Evolutionary conservation across 2,888 invertebrate genomes (phyloP), one percentile per base, ranked within the genome.

Genomic region (Julus scandinavius): DNA sequence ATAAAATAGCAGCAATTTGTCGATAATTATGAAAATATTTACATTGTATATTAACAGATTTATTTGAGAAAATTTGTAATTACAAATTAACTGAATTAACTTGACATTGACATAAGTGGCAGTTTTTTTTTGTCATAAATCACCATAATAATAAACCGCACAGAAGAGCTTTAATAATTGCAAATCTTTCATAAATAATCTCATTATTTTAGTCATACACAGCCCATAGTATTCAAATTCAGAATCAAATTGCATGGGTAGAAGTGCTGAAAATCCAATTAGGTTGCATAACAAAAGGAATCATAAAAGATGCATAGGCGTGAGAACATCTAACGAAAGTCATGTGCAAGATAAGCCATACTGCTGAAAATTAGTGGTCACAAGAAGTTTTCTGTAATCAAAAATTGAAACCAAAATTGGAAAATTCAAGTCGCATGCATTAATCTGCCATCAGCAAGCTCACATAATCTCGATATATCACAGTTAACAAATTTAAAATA

Each of bases 1-100:
- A n/a, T 63, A 63, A n/a, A 63, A 63, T 63, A 63, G n/a, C 63
- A 63, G 63, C 5, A n/a, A 63, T n/a, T 63, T 63, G 17, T n/a
- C n/a, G n/a, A 63, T 63, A 63, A 63, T 1, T 63, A 63, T n/a
- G 6, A 63, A 63, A 63, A 63, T 63, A 63, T 63, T 17, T 63
- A 63, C 63, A 63, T 72, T 72, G 20, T 72, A n/a, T 9, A 72
- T n/a, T 72, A 2, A 4, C 6, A 72, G 11, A 72, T 72, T 20
- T 29, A 72, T 1, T 9, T 29, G 7, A 72, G 4, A 20, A 72
- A 72, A 29, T 29, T 72, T 72, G 72, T 29, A 20, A 20, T 9
- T 6, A 9, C 6, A n/a, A 20, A 11, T 20, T 4, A 72, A 72
- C 72, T 20, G 5, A 20, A 7, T 29, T 72, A 20, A 29, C 9